phyloP scores from a whole-genome alignment of 2,113 vertebrate species.

The Rhodinocichla rosea region DNA sequence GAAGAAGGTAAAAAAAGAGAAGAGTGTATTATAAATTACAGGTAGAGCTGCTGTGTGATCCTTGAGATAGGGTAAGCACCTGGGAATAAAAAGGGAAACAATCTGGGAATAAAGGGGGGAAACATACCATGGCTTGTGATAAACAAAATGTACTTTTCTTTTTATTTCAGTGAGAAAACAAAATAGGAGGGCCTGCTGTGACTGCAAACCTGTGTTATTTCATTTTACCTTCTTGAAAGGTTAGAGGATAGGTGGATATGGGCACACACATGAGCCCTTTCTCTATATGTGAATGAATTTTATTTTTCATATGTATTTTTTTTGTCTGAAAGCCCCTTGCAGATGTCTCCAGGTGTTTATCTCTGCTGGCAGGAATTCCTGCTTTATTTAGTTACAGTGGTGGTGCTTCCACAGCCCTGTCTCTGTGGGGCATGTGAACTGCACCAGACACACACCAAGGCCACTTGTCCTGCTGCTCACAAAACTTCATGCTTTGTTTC shows the following conservation, averaged over 20 bases:
- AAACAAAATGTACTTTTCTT: background rate
- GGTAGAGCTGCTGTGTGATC: background rate
- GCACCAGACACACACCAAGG: background rate
- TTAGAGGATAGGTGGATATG: background rate
- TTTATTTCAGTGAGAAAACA: background rate
- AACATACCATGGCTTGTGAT: background rate
- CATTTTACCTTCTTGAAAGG: background rate
- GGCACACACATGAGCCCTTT: background rate
- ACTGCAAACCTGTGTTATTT: background rate
- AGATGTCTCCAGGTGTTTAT: background rate
- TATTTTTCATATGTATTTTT: background rate
- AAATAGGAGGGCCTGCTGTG: background rate
- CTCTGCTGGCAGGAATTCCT: background rate
- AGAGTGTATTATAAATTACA: background rate
- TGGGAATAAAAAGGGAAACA: background rate
- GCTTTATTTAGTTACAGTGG: background rate
- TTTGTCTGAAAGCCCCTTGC: background rate
- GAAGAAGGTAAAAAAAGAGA: background rate
- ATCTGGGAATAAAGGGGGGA: background rate
- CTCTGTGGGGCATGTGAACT: background rate
- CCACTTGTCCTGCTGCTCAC: background rate
- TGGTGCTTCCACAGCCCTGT: background rate
- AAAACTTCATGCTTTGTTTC: background rate
- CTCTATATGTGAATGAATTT: background rate
- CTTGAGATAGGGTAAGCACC: background rate